These are phyloP conservation scores for Orbicella faveolata DNA, from an alignment of 64 coral and sea anemone genomes.

Conservation along the genomic window DNA sequence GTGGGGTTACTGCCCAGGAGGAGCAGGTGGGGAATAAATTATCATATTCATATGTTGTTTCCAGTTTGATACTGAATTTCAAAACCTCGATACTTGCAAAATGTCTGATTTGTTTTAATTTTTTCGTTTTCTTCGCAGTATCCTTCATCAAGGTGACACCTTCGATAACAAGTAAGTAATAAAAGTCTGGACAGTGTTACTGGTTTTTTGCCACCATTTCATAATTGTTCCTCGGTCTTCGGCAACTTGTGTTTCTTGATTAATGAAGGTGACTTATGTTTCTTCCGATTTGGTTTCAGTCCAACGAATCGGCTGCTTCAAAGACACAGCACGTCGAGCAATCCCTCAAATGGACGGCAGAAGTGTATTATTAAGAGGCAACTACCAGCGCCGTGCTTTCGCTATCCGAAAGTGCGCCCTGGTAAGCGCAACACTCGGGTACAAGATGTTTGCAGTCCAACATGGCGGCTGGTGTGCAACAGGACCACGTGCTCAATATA, in stretches of 20 bases:
- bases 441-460: conserved; percentile 28
- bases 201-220: neutral
- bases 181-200: neutral
- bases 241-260: too few relatives aligned
- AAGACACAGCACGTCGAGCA: conserved; percentile 30
- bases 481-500: conserved; percentile 7
- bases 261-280: neutral
- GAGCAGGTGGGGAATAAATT: too few relatives aligned
- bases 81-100: too few relatives aligned
- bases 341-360: conserved; percentile 28
- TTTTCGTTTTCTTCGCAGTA: neutral
- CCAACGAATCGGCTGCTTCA: conserved; percentile 40
- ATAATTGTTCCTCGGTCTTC: too few relatives aligned
- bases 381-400: conserved; percentile 14
- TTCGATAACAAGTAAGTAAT: conserved; percentile 1
- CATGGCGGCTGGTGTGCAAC: conserved; percentile 41
- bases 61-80: too few relatives aligned
- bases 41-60: too few relatives aligned
- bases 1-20: too few relatives aligned
- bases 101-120: neutral
- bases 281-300: conserved; percentile 1
- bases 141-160: neutral
- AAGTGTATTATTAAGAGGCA: conserved; percentile 11
- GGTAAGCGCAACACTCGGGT: neutral
- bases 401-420: conserved; percentile 22